Conservation (phyloP, 2,113 vertebrate species). For the Rhodinocichla rosea region DNA sequence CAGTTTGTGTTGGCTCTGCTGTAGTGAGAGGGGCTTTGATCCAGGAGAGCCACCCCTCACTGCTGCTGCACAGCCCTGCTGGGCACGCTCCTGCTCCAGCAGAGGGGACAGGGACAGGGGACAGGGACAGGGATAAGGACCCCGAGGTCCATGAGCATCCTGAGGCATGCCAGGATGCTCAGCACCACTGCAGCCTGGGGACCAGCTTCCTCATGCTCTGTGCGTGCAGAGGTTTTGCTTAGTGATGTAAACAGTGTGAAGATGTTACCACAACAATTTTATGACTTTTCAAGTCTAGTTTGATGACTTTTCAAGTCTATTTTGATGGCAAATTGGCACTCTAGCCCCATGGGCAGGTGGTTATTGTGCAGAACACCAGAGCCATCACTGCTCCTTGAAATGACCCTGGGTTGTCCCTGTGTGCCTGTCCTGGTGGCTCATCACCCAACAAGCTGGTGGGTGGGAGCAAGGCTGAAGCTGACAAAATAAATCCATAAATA, state of each 20-base stretch:
- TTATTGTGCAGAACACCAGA: rapidly evolving
- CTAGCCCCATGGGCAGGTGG: background rate
- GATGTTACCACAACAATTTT: background rate
- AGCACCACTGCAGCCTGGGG: background rate
- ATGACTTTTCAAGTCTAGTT: background rate
- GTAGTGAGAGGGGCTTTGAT: background rate
- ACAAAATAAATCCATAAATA: background rate
- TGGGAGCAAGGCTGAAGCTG: background rate
- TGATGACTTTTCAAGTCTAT: too few relatives aligned
- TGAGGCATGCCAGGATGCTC: background rate
- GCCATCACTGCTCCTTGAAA: background rate
- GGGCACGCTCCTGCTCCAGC: background rate
- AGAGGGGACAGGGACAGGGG: background rate
- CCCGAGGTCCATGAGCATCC: too few relatives aligned
- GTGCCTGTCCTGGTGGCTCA: background rate
- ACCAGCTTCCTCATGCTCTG: background rate
- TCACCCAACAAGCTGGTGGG: background rate
- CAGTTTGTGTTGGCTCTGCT: background rate
- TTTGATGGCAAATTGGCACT: background rate
- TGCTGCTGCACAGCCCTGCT: background rate
- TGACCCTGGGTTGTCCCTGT: background rate
- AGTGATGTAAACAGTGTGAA: background rate
- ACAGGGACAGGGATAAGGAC: background rate
- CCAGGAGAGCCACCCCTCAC: background rate
- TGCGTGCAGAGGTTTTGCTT: rapidly evolving